phyloP scores from a whole-genome alignment of 2,797 vertebrate species.

The Cottoperca gobio region DNA sequence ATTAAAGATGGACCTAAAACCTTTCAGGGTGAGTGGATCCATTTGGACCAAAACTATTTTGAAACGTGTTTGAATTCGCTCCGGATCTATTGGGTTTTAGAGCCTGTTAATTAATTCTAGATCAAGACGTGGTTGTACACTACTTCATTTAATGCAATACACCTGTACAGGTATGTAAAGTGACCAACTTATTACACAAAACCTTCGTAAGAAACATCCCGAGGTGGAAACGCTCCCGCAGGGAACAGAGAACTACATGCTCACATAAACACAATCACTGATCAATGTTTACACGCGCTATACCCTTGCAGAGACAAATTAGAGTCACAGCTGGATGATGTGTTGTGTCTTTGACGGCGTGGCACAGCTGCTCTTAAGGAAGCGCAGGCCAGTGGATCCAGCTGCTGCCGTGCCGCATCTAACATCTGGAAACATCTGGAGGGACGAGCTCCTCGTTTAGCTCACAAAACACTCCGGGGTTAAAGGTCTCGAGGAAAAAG shows the following conservation, averaged over 20 bases:
- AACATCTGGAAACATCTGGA: conserved; percentile 58
- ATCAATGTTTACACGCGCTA: conserved; percentile 66
- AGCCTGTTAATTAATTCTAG: not conserved
- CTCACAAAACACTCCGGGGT: conserved; percentile 31
- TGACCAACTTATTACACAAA: not conserved
- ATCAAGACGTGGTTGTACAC: not conserved
- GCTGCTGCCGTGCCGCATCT: conserved; percentile 53
- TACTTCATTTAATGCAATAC: not conserved
- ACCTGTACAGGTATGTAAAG: not conserved
- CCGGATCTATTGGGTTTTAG: not conserved
- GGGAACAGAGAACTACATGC: conserved; percentile 16
- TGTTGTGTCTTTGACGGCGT: conserved; percentile 25
- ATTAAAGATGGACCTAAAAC: conserved; percentile 2
- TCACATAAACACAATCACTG: conserved; percentile 37
- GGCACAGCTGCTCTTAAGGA: conserved; percentile 58
- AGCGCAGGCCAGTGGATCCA: conserved; percentile 51
- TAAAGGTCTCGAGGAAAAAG: conserved; percentile 21
- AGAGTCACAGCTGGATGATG: conserved; percentile 58
- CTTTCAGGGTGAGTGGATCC: not conserved
- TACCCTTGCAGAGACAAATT: conserved; percentile 30
- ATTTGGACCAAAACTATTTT: not conserved
- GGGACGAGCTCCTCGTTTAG: conserved; percentile 2
- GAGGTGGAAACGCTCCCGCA: conserved; percentile 6
- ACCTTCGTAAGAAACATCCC: not conserved
- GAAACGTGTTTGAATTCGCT: not conserved